Percentiles rank a stretch among this genome's conserved stretches.
phyloP scores from a whole-genome alignment of 2,888 invertebrate species.

The Eupeodes luniger region DNA sequence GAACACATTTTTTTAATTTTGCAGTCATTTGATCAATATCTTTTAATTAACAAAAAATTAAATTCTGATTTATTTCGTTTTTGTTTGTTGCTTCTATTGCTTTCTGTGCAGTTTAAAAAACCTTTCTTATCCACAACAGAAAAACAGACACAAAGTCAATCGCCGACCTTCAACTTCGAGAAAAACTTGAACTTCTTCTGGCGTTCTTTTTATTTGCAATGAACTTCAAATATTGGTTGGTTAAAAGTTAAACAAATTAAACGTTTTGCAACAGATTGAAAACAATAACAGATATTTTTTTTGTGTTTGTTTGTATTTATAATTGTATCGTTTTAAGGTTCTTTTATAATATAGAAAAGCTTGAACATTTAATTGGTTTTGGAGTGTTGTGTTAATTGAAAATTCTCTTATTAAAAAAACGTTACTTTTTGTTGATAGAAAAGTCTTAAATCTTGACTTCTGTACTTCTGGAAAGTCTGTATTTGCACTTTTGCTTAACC shows the following conservation, averaged over 20 bases:
- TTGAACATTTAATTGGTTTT: not conserved
- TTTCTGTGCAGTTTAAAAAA: not conserved
- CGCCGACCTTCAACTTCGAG: conserved; percentile 18
- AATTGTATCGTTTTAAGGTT: not conserved
- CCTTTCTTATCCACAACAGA: not conserved
- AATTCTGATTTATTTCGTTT: not conserved
- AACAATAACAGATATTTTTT: not conserved
- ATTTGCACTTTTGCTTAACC: no score
- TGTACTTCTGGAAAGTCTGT: not conserved
- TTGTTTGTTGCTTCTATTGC: not conserved
- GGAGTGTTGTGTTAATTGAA: not conserved
- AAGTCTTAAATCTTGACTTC: not conserved
- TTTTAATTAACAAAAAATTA: conserved; percentile 1
- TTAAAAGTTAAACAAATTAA: not conserved
- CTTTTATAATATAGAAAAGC: not conserved
- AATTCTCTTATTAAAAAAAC: not conserved
- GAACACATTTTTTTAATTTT: no score
- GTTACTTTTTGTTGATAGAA: not conserved
- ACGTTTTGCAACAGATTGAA: not conserved
- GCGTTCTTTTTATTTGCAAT: not conserved
- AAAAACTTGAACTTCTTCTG: not conserved
- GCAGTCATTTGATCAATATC: no score
- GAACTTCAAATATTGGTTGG: not conserved
- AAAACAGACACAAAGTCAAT: conserved; percentile 1
- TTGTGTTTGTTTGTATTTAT: not conserved